A percentile compares a stretch with the other conserved stretches of the same genome.
Evolutionary conservation across 2,113 vertebrate species (phyloP).

Genomic region (Polyodon spathula): DNA sequence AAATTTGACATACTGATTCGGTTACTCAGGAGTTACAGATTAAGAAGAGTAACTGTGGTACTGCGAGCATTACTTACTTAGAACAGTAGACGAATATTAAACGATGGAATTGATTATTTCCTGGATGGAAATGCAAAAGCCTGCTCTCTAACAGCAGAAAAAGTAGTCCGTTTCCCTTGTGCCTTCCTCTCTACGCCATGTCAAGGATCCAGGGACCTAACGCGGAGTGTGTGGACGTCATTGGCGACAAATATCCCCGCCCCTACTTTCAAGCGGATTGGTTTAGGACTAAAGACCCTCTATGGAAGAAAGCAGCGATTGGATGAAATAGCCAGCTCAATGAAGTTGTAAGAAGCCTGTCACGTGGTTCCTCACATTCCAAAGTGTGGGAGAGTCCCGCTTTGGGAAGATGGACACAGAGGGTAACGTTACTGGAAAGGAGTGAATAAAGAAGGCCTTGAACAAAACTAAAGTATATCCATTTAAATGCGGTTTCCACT

Average conservation of each 20-base stretch:
- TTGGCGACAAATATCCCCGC: neutral
- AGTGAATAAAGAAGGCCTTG: no score
- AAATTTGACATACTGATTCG: no score
- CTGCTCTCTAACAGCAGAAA: neutral
- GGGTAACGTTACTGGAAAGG: neutral
- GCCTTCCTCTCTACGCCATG: slow-evolving; percentile 9
- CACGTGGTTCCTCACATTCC: slow-evolving; percentile 3
- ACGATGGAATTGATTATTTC: neutral
- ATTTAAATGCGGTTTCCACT: no score
- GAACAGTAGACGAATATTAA: neutral
- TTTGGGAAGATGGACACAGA: neutral
- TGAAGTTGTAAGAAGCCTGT: neutral
- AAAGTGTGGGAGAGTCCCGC: slow-evolving; percentile 6
- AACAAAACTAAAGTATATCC: no score
- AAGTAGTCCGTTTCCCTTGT: neutral
- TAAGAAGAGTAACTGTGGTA: no score
- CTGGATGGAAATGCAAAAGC: neutral
- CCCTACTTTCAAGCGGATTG: neutral
- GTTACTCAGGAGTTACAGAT: no score
- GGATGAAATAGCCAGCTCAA: neutral
- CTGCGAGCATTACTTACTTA: no score
- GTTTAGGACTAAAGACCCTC: neutral
- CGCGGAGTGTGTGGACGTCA: neutral
- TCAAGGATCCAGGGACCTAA: slow-evolving; percentile 1
- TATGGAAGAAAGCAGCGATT: neutral